Evolutionary conservation across 2,888 invertebrate genomes (phyloP).

Genomic region (Ectropis crepuscularia): DNA sequence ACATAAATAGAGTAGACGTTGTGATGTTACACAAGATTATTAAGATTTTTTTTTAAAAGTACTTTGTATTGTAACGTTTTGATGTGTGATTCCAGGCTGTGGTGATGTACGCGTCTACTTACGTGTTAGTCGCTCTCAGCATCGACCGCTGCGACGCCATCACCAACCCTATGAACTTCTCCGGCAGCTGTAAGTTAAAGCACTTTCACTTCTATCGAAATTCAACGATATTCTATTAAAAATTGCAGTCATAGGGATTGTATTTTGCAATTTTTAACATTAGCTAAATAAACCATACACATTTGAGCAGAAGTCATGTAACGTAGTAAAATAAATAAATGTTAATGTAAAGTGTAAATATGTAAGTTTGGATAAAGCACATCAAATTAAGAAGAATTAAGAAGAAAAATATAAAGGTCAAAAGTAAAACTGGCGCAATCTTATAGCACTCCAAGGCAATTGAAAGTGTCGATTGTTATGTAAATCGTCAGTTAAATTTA

Average conservation of each 20-base stretch:
- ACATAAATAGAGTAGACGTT: too few relatives aligned
- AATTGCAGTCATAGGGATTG: too few relatives aligned
- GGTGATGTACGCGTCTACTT: conserved; percentile 96
- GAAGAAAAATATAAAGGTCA: conserved; percentile 1
- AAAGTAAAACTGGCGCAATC: not conserved
- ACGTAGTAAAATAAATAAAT: too few relatives aligned
- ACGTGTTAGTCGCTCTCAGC: conserved; percentile 95
- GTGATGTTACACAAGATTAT: too few relatives aligned
- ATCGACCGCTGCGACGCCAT: conserved; percentile 97
- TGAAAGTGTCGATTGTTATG: conserved; percentile 1
- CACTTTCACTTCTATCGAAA: not conserved
- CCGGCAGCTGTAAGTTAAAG: conserved; percentile 93
- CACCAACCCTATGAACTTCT: conserved; percentile 97
- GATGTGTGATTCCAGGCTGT: conserved; percentile 86
- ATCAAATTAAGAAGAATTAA: conserved; percentile 4
- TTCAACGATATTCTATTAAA: too few relatives aligned
- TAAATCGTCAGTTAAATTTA: not conserved
- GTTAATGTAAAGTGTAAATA: not conserved
- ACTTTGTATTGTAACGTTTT: not conserved
- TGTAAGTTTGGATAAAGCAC: not conserved
- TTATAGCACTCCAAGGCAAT: not conserved
- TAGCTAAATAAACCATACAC: too few relatives aligned
- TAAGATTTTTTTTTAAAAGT: too few relatives aligned
- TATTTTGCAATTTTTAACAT: too few relatives aligned
- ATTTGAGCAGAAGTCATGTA: too few relatives aligned